A percentile compares a stretch with the other conserved stretches of the same genome.
Conservation (phyloP, 1,140 invertebrate genomes). For the Drosophila mojavensis region DNA sequence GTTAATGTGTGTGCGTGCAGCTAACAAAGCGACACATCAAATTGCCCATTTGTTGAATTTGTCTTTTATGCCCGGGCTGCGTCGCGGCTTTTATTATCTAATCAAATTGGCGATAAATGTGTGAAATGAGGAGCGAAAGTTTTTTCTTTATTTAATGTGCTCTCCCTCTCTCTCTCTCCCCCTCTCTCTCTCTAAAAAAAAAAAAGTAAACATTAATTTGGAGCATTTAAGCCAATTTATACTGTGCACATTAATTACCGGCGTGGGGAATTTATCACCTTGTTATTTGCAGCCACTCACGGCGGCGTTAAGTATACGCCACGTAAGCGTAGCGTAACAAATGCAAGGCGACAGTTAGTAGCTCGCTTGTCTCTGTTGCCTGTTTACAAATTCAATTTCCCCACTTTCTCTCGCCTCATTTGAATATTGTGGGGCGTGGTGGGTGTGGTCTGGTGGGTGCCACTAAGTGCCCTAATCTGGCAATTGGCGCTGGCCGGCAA, state of each 20-base stretch:
- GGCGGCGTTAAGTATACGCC: conserved; percentile 60
- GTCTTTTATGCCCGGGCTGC: not conserved
- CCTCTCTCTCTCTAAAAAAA: too few relatives aligned
- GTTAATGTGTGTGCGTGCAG: conserved; percentile 60
- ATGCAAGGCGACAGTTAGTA: conserved; percentile 69
- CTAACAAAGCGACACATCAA: conserved; percentile 36
- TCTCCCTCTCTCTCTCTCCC: not conserved
- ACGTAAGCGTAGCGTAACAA: conserved; percentile 50
- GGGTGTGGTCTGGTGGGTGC: conserved; percentile 8
- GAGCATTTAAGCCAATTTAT: conserved; percentile 62
- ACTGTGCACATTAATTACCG: conserved; percentile 77
- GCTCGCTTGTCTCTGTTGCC: conserved; percentile 14
- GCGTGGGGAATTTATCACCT: conserved; percentile 57
- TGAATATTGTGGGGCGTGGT: conserved; percentile 57
- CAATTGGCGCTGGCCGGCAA: conserved; percentile 58
- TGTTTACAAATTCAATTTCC: conserved; percentile 80
- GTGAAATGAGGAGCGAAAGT: conserved; percentile 36
- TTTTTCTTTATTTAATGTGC: conserved; percentile 21
- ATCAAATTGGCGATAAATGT: conserved; percentile 63
- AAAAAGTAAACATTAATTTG: conserved; percentile 63
- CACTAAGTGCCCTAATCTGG: conserved; percentile 76
- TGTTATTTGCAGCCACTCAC: conserved; percentile 45
- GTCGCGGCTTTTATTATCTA: conserved; percentile 21
- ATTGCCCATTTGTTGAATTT: conserved; percentile 44
- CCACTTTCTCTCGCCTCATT: conserved; percentile 59